Evolutionary conservation across 1,140 invertebrate species (phyloP), one percentile per base, ranked within the genome.

Genomic region (Papilio aristodemus): DNA sequence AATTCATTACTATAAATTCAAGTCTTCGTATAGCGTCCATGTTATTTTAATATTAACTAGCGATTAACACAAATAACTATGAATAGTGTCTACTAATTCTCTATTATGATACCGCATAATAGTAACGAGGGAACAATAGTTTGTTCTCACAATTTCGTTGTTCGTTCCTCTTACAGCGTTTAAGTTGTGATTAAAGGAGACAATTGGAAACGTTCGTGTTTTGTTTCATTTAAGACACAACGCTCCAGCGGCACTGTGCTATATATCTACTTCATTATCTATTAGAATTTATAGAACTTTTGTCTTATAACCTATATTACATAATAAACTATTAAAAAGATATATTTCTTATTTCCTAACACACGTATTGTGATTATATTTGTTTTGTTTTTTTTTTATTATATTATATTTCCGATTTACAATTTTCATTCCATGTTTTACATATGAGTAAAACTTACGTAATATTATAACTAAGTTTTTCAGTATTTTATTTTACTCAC

Each of bases 151-250:
- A 54, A 22, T 54, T 54, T 54, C 19, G 46, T 22, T 54, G 46
- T 22, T 22, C 19, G 17, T 54, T 54, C 46, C 46, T 13, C 46
- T 54, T 54, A 54, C 46, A 54, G 5, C 19, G 46, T 54, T 54
- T 54, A 54, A 54, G 46, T 54, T 54, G 46, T 54, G 46, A 25
- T 54, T 54, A 54, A 54, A 54, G 19, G 46, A 19, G 19, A 54
- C 46, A 54, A 54, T 54, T 54, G 46, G 46, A 22, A 54, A 13
- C 46, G 17, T 54, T 54, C 46, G 46, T 54, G 46, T 54, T 54
- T 54, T 54, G 46, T 54, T 54, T 54, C 46, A 22, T 54, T 54
- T 54, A 54, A 54, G 46, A n/a, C n/a, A n/a, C 13, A 54, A 54
- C 46, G 11, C 46, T 54, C 19, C 22, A 46, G 43, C 43, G 43